Percentiles rank a stretch among this genome's conserved stretches.
Conservation (phyloP, 2,797 vertebrate species). For the Paedocypris micromegethes region DNA sequence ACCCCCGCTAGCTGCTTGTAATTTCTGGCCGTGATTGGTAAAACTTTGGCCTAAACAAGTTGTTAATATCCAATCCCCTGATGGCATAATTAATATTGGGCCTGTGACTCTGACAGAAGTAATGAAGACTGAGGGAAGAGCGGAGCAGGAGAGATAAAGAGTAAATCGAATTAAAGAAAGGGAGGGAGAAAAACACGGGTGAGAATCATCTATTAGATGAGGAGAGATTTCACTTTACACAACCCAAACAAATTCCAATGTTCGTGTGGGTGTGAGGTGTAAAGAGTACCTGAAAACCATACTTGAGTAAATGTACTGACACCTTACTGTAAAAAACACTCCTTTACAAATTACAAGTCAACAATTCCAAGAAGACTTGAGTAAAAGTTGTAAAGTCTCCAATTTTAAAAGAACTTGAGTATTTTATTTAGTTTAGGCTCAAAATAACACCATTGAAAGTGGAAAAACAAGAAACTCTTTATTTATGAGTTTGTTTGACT, state of each 20-base stretch:
- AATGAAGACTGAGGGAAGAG: slow-evolving; percentile 24
- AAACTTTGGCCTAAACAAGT: slow-evolving; percentile 62
- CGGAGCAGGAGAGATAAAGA: slow-evolving; percentile 1
- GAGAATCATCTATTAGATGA: slow-evolving; percentile 59
- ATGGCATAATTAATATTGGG: slow-evolving; percentile 65
- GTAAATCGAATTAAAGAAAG: slow-evolving; percentile 4
- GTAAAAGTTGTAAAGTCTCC: too few relatives aligned
- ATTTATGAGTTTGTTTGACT: too few relatives aligned
- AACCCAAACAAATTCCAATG: slow-evolving; percentile 26
- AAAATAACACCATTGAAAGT: too few relatives aligned
- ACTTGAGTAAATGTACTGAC: too few relatives aligned
- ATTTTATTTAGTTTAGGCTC: too few relatives aligned
- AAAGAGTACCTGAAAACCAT: too few relatives aligned
- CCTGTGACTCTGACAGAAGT: slow-evolving; percentile 50
- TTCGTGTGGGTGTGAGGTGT: not conserved
- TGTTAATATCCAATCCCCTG: slow-evolving; percentile 60
- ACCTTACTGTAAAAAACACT: too few relatives aligned
- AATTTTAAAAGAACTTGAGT: too few relatives aligned
- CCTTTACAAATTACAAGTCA: too few relatives aligned
- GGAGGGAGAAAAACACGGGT: slow-evolving; percentile 27
- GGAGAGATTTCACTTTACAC: slow-evolving; percentile 17
- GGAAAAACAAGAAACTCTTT: too few relatives aligned
- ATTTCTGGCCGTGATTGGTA: slow-evolving; percentile 60
- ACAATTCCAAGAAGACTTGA: too few relatives aligned
- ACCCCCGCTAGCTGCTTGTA: slow-evolving; percentile 45